These are phyloP conservation scores for Andinoacara biseriatus DNA, from an alignment of 2,113 vertebrate species.

Conservation along the genomic window DNA sequence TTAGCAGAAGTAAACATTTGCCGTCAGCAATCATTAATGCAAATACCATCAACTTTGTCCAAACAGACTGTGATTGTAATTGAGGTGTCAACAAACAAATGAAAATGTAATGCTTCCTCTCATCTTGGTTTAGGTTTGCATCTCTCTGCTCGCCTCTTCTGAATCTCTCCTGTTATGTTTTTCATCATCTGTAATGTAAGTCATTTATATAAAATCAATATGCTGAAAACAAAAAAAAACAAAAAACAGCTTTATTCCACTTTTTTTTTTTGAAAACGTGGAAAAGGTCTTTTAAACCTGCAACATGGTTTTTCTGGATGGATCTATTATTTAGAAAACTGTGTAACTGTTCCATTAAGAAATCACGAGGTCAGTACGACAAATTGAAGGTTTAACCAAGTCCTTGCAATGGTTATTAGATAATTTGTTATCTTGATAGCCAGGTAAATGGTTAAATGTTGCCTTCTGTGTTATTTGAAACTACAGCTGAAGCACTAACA, in stretches of 20 bases:
- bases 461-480: neutral
- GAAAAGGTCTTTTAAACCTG: neutral
- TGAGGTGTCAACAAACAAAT: conserved; percentile 11
- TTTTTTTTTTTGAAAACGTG: neutral
- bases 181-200: neutral
- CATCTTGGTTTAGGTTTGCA: neutral
- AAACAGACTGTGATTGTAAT: conserved; percentile 12
- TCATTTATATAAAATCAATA: neutral
- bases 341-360: neutral
- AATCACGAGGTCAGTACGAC: neutral
- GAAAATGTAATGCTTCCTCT: neutral
- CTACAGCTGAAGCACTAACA: neutral
- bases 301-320: neutral
- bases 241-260: neutral
- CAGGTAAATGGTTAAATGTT: neutral
- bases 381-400: neutral
- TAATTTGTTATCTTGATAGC: neutral
- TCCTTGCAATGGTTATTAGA: neutral
- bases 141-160: neutral
- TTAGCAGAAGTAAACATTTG: neutral
- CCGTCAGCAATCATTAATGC: conserved; percentile 7
- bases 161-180: neutral
- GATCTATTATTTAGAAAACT: neutral
- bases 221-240: neutral
- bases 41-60: neutral